A percentile compares a stretch with the other conserved stretches of the same genome.
These are phyloP conservation scores for Pelecanoides urinatrix DNA, from an alignment of 2,113 vertebrate species.

Conservation along the genomic window DNA sequence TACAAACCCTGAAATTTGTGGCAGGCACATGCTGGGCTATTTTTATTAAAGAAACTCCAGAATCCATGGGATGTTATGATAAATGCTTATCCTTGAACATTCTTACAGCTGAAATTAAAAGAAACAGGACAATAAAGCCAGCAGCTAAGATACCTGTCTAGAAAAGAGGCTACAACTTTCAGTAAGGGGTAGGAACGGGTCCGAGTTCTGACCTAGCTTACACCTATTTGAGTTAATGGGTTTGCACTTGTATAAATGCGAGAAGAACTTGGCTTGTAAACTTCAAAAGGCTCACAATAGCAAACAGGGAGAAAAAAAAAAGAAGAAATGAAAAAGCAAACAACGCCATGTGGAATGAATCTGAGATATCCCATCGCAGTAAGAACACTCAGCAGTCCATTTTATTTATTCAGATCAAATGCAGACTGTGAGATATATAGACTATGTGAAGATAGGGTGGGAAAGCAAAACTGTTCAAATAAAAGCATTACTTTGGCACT, in stretches of 20 bases:
- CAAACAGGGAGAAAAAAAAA: background rate
- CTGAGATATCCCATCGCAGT: slow-evolving; percentile 39
- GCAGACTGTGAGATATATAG: slow-evolving; percentile 21
- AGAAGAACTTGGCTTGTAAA: slow-evolving; percentile 1
- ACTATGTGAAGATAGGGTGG: slow-evolving; percentile 3
- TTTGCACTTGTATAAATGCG: background rate
- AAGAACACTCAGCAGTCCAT: slow-evolving; percentile 49
- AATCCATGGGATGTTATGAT: slow-evolving; percentile 10
- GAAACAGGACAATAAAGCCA: background rate
- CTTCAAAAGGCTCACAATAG: slow-evolving; percentile 45
- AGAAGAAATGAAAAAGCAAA: slow-evolving; percentile 45
- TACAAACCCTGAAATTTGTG: background rate
- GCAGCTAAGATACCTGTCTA: background rate
- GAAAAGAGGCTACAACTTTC: background rate
- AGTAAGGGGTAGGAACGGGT: slow-evolving; percentile 10
- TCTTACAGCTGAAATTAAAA: slow-evolving; percentile 9
- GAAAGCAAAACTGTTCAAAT: slow-evolving; percentile 41
- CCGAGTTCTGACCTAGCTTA: background rate
- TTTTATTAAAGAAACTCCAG: slow-evolving; percentile 58
- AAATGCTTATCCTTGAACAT: slow-evolving; percentile 51
- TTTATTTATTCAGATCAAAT: slow-evolving; percentile 55
- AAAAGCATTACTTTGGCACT: slow-evolving; percentile 53
- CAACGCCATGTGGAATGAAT: slow-evolving; percentile 53
- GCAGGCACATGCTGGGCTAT: slow-evolving; percentile 35
- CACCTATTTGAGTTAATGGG: background rate